Conservation (phyloP, 2,888 invertebrate genomes). For the Microctonus aethiopoides region DNA sequence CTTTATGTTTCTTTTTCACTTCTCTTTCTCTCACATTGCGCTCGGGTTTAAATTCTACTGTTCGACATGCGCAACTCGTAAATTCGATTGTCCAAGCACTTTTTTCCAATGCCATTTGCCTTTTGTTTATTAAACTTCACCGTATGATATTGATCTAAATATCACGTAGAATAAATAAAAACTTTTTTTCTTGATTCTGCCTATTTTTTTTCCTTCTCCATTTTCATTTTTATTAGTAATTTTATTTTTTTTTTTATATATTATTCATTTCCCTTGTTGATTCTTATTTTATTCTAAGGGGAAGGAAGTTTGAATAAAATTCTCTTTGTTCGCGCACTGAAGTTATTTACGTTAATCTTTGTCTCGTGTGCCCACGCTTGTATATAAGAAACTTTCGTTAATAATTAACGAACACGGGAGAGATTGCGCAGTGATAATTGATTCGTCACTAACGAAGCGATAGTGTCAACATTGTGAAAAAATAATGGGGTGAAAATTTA, state of each 20-base stretch:
- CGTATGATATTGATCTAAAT: slow-evolving; percentile 47
- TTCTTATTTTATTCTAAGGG: background rate
- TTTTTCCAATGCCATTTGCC: slow-evolving; percentile 43
- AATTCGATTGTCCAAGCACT: slow-evolving; percentile 51
- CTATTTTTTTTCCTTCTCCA: slow-evolving; percentile 22
- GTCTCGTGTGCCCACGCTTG: background rate
- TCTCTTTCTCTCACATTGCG: background rate
- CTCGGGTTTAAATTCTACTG: background rate
- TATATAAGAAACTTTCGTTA: slow-evolving; percentile 27
- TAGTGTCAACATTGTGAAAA: slow-evolving; percentile 26
- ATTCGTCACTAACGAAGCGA: slow-evolving; percentile 37
- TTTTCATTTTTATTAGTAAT: background rate
- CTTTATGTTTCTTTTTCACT: slow-evolving; percentile 16
- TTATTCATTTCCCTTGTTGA: slow-evolving; percentile 3
- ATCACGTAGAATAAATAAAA: background rate
- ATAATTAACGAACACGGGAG: slow-evolving; percentile 34
- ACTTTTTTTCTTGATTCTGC: slow-evolving; percentile 44
- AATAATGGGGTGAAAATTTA: background rate
- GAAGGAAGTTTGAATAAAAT: background rate
- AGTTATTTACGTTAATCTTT: slow-evolving; percentile 35
- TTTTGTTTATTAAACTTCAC: slow-evolving; percentile 44
- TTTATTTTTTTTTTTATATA: too few species aligned
- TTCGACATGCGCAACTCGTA: slow-evolving; percentile 40
- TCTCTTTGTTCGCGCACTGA: slow-evolving; percentile 19
- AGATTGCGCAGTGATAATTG: slow-evolving; percentile 15